These are phyloP conservation scores for Elephantulus edwardii DNA, from an alignment of 2,113 vertebrate genomes.

Conservation along the genomic window DNA sequence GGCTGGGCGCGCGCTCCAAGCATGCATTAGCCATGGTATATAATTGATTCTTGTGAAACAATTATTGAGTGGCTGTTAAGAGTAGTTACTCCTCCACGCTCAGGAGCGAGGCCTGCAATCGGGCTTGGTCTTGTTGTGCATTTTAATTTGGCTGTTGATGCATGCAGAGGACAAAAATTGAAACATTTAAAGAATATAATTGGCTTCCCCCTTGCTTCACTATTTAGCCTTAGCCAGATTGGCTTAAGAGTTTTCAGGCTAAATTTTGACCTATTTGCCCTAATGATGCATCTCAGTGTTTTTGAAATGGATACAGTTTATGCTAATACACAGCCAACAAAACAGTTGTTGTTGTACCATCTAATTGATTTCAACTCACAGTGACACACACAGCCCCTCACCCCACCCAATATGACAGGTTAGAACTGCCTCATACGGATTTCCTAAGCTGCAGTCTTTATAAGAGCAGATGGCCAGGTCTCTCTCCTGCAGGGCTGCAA, in stretches of 20 bases:
- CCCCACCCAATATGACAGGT: not conserved
- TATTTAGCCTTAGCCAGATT: constrained; percentile 1
- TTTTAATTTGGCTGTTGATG: constrained; percentile 63
- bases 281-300: not conserved
- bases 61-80: constrained; percentile 66
- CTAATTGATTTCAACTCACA: not conserved
- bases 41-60: constrained; percentile 71
- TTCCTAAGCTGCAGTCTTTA: not conserved
- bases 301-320: not conserved
- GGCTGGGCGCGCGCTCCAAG: not conserved
- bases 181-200: constrained; percentile 51
- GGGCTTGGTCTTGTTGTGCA: constrained; percentile 46
- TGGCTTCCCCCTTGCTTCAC: not conserved
- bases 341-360: not conserved
- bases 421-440: not conserved
- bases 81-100: constrained; percentile 50
- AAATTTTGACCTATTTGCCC: not conserved
- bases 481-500: not conserved
- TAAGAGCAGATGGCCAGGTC: not conserved
- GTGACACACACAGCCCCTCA: too few species aligned
- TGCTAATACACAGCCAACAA: not conserved
- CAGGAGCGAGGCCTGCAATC: constrained; percentile 32
- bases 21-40: constrained; percentile 64
- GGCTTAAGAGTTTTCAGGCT: not conserved
- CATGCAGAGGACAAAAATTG: constrained; percentile 32